Conservation (phyloP, 2,113 vertebrate genomes). For the Aegypius monachus region DNA sequence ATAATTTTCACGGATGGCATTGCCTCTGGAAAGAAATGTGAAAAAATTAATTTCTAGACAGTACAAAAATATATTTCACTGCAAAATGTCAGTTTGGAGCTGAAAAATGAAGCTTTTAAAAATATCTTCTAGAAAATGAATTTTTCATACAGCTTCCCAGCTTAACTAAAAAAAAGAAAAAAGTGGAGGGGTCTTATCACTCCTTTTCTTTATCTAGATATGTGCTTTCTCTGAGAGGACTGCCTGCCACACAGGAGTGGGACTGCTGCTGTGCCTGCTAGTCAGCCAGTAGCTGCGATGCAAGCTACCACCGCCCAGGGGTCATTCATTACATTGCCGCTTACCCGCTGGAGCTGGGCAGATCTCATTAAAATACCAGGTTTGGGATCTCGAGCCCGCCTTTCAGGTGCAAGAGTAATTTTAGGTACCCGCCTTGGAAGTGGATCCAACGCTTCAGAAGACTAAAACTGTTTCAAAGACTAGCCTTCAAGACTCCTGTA, state of each 20-base stretch:
- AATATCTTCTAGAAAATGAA: not conserved
- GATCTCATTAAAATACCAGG: not conserved
- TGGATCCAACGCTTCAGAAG: not conserved
- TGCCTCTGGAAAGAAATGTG: constrained; percentile 4
- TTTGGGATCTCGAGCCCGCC: not conserved
- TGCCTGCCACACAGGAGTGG: not conserved
- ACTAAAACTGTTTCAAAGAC: not conserved
- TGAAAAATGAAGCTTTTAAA: not conserved
- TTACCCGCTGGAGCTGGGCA: not conserved
- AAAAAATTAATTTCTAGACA: constrained; percentile 13
- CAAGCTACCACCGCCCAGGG: not conserved
- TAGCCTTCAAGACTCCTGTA: not conserved
- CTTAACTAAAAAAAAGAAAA: not conserved
- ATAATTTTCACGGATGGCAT: not conserved
- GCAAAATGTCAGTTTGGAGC: not conserved
- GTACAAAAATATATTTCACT: constrained; percentile 2
- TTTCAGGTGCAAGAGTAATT: not conserved
- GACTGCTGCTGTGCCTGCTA: not conserved
- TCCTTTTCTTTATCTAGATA: not conserved
- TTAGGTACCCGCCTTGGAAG: not conserved
- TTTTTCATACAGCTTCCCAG: not conserved
- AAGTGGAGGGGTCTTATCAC: not conserved
- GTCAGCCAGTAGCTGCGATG: not conserved
- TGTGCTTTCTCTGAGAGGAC: not conserved
- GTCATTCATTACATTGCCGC: no score